A percentile compares a stretch with the other conserved stretches of the same genome.
Evolutionary conservation across 2,888 invertebrate genomes (phyloP).

Genomic region (Limulus polyphemus): DNA sequence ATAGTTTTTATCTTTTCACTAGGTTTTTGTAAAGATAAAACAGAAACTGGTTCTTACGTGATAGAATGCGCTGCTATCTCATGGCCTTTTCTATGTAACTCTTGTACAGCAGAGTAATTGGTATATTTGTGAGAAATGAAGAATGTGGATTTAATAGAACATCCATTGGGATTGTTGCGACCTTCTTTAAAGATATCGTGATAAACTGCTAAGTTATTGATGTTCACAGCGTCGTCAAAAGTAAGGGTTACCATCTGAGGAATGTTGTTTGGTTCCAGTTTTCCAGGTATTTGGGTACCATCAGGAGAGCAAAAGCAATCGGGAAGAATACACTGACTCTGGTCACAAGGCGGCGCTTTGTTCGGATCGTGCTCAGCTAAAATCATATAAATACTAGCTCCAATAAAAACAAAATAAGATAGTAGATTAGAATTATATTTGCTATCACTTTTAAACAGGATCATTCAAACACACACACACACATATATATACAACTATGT

Average conservation of each 20-base stretch:
- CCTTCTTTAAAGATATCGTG: slow-evolving; percentile 33
- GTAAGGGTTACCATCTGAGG: slow-evolving; percentile 36
- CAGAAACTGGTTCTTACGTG: slow-evolving; percentile 49
- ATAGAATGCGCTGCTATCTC: slow-evolving; percentile 84
- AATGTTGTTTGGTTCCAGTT: slow-evolving; percentile 30
- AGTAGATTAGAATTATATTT: too few species aligned
- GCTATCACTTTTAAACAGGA: too few species aligned
- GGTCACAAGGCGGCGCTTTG: slow-evolving; percentile 32
- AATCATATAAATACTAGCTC: slow-evolving; percentile 33
- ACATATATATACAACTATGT: too few species aligned
- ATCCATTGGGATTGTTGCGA: slow-evolving; percentile 35
- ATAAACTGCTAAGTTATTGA: slow-evolving; percentile 36
- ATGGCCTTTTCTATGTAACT: slow-evolving; percentile 55
- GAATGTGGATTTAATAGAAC: slow-evolving; percentile 33
- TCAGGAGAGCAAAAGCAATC: slow-evolving; percentile 36
- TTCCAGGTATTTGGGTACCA: slow-evolving; percentile 34
- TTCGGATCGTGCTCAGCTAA: slow-evolving; percentile 43
- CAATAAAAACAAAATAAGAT: too few species aligned
- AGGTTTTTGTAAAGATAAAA: neutral
- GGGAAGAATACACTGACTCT: slow-evolving; percentile 31
- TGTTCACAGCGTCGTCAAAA: slow-evolving; percentile 35
- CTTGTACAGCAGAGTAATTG: slow-evolving; percentile 35
- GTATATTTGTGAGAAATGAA: slow-evolving; percentile 35
- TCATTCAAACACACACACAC: too few species aligned
- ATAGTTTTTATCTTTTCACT: neutral